These are phyloP conservation scores for Mormoops blainvillei DNA, from an alignment of 2,113 vertebrate genomes.

Conservation along the genomic window DNA sequence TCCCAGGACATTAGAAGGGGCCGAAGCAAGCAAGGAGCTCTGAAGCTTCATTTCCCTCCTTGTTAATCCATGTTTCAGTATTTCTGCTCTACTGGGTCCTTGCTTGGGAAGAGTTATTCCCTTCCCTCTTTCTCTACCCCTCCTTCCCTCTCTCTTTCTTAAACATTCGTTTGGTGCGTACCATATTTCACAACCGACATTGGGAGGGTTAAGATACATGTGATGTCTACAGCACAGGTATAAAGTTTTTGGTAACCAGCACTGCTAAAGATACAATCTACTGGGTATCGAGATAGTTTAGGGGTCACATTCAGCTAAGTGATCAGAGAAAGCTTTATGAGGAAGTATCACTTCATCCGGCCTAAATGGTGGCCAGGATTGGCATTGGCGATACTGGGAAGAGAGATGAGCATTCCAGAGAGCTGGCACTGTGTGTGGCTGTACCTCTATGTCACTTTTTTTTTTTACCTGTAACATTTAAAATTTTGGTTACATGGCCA, in stretches of 20 bases:
- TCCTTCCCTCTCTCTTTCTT: neutral
- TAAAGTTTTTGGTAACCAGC: neutral
- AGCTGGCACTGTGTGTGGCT: fast-evolving
- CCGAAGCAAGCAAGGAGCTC: fast-evolving
- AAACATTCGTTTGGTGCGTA: neutral
- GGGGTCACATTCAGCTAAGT: neutral
- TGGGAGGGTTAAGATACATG: neutral
- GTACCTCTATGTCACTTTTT: neutral
- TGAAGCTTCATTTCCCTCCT: neutral
- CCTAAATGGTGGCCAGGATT: neutral
- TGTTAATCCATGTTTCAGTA: neutral
- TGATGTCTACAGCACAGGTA: neutral
- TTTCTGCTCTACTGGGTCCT: neutral
- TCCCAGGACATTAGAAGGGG: neutral
- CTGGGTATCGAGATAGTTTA: neutral
- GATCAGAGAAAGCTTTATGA: neutral
- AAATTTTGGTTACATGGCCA: neutral
- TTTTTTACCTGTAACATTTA: neutral
- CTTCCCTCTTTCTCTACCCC: neutral
- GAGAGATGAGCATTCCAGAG: neutral
- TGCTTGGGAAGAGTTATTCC: neutral
- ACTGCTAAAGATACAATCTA: neutral
- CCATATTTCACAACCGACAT: neutral
- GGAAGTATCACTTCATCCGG: neutral
- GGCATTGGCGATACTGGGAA: neutral